Conservation (phyloP, 2,888 invertebrate genomes). For the Zhuqinia jingwanae region DNA sequence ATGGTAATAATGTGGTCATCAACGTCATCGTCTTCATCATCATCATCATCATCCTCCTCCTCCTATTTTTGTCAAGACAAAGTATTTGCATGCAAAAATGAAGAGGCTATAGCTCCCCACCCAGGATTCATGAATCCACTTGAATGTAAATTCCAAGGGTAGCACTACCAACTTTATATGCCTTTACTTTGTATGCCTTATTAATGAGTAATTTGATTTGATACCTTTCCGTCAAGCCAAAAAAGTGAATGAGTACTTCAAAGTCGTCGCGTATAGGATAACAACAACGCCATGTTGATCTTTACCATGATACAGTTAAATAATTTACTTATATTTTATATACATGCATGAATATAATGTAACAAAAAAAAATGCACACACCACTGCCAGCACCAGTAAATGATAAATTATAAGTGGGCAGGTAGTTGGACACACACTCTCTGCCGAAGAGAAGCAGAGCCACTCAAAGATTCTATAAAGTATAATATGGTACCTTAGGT, state of each 20-base stretch:
- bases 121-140: conserved; percentile 34
- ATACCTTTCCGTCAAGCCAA: conserved; percentile 38
- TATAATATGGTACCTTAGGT: neutral
- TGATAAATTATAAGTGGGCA: conserved; percentile 52
- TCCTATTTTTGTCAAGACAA: neutral
- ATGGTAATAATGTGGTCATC: conserved; percentile 16
- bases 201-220: conserved; percentile 32
- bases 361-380: neutral
- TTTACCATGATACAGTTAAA: conserved; percentile 52
- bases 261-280: neutral
- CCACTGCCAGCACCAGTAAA: conserved; percentile 13
- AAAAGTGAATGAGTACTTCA: conserved; percentile 31
- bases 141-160: conserved; percentile 50
- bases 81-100: conserved; percentile 39
- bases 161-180: no score
- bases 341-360: no score
- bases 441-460: neutral
- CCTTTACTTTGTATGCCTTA: neutral
- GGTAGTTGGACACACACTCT: conserved; percentile 38
- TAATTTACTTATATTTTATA: neutral
- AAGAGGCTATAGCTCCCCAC: conserved; percentile 44
- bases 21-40: neutral
- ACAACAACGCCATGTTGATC: no score
- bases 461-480: neutral
- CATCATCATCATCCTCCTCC: conserved; percentile 11